These are phyloP conservation scores for Amblyopsis hoosieri DNA, from an alignment of 2,797 vertebrate genomes.

Conservation along the genomic window DNA sequence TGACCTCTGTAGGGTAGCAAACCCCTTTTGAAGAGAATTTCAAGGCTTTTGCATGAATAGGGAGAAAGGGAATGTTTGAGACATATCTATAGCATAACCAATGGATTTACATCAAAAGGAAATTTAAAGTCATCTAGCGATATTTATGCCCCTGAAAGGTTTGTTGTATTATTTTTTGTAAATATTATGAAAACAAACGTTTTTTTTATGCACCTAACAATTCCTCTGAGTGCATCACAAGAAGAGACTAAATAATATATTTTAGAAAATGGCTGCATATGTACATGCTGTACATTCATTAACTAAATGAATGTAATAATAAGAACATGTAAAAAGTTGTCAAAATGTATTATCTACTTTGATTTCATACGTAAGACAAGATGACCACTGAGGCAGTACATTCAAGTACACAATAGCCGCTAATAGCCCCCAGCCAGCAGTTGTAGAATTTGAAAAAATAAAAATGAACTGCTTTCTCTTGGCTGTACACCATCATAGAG, in stretches of 20 bases:
- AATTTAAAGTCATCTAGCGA: constrained; percentile 80
- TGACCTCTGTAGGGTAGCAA: constrained; percentile 84
- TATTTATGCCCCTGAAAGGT: constrained; percentile 69
- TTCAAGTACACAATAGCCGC: too few species aligned
- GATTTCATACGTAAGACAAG: too few species aligned
- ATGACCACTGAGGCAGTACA: too few species aligned
- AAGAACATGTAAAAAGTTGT: too few species aligned
- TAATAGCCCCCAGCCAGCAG: too few species aligned
- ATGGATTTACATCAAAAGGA: constrained; percentile 84
- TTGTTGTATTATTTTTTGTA: constrained; percentile 29
- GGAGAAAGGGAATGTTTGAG: constrained; percentile 77
- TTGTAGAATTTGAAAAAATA: too few species aligned
- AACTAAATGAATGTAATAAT: too few species aligned
- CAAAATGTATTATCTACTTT: too few species aligned
- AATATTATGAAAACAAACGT: constrained; percentile 34
- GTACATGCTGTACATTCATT: too few species aligned
- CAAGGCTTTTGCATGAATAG: constrained; percentile 78
- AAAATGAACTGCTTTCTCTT: neutral
- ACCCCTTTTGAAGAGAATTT: constrained; percentile 83
- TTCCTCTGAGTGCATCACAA: too few species aligned
- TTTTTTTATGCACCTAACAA: constrained; percentile 18
- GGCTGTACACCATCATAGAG: neutral
- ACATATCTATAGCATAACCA: constrained; percentile 81
- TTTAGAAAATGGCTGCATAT: too few species aligned
- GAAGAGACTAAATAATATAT: too few species aligned